phyloP scores from a whole-genome alignment of 2,888 invertebrate genomes.

The Ypsolopha sequella region DNA sequence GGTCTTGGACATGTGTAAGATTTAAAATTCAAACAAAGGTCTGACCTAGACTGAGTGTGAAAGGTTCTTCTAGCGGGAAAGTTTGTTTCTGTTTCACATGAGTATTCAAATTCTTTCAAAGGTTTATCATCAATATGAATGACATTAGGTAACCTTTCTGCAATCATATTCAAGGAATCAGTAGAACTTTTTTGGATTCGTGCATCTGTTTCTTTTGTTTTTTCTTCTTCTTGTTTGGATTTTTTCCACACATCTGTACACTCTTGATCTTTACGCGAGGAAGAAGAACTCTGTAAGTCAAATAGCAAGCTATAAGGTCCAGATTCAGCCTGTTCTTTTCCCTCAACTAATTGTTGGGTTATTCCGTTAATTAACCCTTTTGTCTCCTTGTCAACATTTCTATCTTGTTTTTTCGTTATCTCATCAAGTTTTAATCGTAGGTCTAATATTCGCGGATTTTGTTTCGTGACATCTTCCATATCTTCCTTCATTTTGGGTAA shows the following conservation, averaged over 20 bases:
- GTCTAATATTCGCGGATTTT: slow-evolving; percentile 58
- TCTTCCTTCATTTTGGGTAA: slow-evolving; percentile 60
- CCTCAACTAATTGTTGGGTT: slow-evolving; percentile 53
- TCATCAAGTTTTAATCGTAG: slow-evolving; percentile 58
- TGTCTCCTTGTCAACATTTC: slow-evolving; percentile 49
- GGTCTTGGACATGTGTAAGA: slow-evolving; percentile 42
- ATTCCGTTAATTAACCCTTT: slow-evolving; percentile 56
- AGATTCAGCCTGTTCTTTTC: slow-evolving; percentile 59
- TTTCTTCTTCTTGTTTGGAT: slow-evolving; percentile 13
- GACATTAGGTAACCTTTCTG: slow-evolving; percentile 53
- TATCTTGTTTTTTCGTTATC: slow-evolving; percentile 55
- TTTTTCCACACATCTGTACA: background rate
- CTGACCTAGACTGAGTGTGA: slow-evolving; percentile 56
- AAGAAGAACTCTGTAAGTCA: slow-evolving; percentile 53
- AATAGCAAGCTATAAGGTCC: slow-evolving; percentile 74
- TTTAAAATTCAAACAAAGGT: slow-evolving; percentile 56
- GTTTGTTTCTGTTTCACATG: slow-evolving; percentile 51
- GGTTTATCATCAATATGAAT: slow-evolving; percentile 59
- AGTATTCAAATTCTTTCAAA: slow-evolving; percentile 61
- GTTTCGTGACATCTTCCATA: slow-evolving; percentile 49
- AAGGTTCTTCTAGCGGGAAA: slow-evolving; percentile 42
- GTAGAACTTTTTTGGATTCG: slow-evolving; percentile 26
- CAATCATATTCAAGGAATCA: slow-evolving; percentile 33
- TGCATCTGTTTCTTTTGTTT: slow-evolving; percentile 13
- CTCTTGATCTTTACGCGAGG: slow-evolving; percentile 22